A percentile compares a stretch with the other conserved stretches of the same genome.
Conservation (phyloP, 2,888 invertebrate genomes). For the Tridacna crocea region DNA sequence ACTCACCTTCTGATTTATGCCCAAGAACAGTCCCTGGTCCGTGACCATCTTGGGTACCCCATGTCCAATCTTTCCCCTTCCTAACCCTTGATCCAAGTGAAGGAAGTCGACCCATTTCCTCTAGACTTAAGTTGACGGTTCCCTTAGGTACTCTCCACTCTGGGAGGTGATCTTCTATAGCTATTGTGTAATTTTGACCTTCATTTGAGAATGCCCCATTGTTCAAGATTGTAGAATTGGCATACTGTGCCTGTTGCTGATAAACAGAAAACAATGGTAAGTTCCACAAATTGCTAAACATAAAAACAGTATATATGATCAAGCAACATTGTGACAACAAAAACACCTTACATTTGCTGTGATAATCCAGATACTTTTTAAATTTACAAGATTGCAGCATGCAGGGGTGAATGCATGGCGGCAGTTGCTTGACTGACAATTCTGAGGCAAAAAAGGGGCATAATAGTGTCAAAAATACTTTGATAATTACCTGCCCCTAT, state of each 20-base stretch:
- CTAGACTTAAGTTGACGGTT: conserved; percentile 10
- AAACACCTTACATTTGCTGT: no score
- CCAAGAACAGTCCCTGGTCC: conserved; percentile 47
- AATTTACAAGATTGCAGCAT: no score
- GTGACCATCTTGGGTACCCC: conserved; percentile 29
- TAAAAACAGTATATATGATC: no score
- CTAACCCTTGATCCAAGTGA: conserved; percentile 37
- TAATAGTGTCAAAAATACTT: no score
- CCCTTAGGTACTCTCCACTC: conserved; percentile 24
- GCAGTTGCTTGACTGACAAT: no score
- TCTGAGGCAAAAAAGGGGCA: no score
- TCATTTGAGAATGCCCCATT: neutral
- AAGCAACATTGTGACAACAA: no score
- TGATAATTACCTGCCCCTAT: no score
- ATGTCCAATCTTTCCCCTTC: conserved; percentile 37
- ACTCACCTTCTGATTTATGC: conserved; percentile 42
- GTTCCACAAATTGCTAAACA: neutral
- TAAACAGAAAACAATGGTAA: neutral
- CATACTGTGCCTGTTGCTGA: neutral
- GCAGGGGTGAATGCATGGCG: no score
- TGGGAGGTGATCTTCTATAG: conserved; percentile 8
- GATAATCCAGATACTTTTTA: no score
- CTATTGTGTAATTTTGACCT: neutral
- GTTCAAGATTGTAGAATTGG: neutral
- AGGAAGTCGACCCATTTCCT: conserved; percentile 34